Evolutionary conservation across 2,113 vertebrate species (phyloP).

Genomic region (Ochotona curzoniae): DNA sequence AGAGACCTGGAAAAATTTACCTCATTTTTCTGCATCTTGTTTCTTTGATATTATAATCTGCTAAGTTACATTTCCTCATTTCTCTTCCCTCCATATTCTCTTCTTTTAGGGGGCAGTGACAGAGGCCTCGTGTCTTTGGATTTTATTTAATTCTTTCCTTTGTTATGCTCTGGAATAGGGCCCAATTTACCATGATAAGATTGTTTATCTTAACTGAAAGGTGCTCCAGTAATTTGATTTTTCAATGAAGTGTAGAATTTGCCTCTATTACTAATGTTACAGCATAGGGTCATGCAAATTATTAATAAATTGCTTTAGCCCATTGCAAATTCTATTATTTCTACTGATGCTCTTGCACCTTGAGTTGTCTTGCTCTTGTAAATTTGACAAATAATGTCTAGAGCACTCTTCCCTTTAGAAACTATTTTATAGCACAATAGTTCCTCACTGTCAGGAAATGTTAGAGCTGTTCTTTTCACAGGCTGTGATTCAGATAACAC

Average conservation of each 20-base stretch:
- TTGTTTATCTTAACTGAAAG: not conserved
- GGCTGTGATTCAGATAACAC: slow-evolving; percentile 74
- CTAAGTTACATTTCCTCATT: slow-evolving; percentile 14
- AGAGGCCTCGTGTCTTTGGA: not conserved
- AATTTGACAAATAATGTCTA: slow-evolving; percentile 70
- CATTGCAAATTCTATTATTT: slow-evolving; percentile 39
- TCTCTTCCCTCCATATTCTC: not conserved
- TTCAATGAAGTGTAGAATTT: slow-evolving; percentile 14
- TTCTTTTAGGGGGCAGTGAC: not conserved
- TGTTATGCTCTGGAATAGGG: not conserved
- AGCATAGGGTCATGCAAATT: slow-evolving; percentile 36
- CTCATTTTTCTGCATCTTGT: not conserved
- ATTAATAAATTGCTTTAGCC: slow-evolving; percentile 52
- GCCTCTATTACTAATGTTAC: slow-evolving; percentile 37
- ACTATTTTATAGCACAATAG: slow-evolving; percentile 64
- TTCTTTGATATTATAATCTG: not conserved
- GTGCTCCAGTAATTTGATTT: slow-evolving; percentile 42
- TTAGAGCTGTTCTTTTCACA: slow-evolving; percentile 68
- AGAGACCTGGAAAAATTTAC: not conserved
- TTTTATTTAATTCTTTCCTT: slow-evolving; percentile 1
- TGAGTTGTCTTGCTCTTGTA: slow-evolving; percentile 62
- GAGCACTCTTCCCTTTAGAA: slow-evolving; percentile 65
- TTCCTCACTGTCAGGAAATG: slow-evolving; percentile 60
- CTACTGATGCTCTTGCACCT: slow-evolving; percentile 11
- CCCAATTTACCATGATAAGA: not conserved